A percentile compares a stretch with the other conserved stretches of the same genome.
Conservation (phyloP, 1,140 invertebrate species). For the Anoplolepis gracilipes region DNA sequence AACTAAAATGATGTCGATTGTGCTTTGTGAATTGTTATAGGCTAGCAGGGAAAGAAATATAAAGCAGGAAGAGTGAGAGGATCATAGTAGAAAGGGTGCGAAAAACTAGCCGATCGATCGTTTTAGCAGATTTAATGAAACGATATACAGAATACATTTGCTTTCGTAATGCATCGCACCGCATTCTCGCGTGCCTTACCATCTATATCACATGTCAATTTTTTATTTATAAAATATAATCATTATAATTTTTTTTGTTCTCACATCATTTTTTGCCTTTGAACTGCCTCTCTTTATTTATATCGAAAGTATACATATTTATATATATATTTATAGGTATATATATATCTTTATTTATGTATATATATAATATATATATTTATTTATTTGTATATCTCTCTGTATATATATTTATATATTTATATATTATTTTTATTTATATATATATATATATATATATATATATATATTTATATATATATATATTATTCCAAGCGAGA, state of each 20-base stretch:
- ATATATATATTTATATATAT: conserved; percentile 60
- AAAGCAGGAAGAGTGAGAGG: not conserved
- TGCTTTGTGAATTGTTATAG: not conserved
- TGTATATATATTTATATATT: conserved; percentile 64
- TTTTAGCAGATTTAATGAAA: conserved; percentile 80
- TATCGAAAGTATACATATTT: conserved; percentile 74
- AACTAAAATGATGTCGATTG: not conserved
- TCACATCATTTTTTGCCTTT: conserved; percentile 68
- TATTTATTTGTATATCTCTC: conserved; percentile 55
- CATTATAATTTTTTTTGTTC: conserved; percentile 69
- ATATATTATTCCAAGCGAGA: conserved; percentile 70
- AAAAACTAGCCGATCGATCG: conserved; percentile 30
- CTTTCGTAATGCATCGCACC: conserved; percentile 77
- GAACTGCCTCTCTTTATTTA: conserved; percentile 69
- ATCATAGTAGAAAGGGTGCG: not conserved
- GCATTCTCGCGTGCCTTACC: conserved; percentile 78
- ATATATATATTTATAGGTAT: conserved; percentile 61
- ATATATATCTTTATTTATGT: conserved; percentile 44
- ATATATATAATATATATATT: conserved; percentile 46
- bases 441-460: conserved; percentile 63
- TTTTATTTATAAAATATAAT: conserved; percentile 81
- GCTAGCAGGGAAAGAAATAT: not conserved
- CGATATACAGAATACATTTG: conserved; percentile 81
- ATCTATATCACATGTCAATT: conserved; percentile 81
- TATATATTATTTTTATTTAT: conserved; percentile 65